Evolutionary conservation across 1,140 invertebrate species (phyloP).

Genomic region (Pseudomyrmex cubaensis): DNA sequence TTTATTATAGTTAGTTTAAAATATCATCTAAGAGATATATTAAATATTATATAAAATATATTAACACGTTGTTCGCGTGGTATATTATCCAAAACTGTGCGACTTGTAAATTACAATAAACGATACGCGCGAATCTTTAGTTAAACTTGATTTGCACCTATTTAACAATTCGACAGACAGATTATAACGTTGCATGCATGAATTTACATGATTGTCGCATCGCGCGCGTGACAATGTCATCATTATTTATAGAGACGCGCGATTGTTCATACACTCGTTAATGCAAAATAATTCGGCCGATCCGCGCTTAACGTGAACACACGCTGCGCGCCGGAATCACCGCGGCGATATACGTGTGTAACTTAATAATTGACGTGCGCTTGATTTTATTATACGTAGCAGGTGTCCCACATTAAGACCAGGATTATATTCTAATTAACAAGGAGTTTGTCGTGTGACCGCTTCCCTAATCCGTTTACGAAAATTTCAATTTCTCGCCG

Average conservation of each 20-base stretch:
- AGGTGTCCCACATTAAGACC: conserved; percentile 76
- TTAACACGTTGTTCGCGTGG: neutral
- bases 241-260: conserved; percentile 29
- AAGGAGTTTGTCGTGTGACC: conserved; percentile 79
- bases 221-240: neutral
- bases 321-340: neutral
- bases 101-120: neutral
- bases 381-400: conserved; percentile 67
- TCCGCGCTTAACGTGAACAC: neutral
- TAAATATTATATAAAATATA: neutral
- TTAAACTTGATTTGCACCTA: neutral
- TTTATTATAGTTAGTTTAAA: conserved; percentile 11
- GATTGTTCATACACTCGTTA: conserved; percentile 40
- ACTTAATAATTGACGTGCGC: conserved; percentile 53
- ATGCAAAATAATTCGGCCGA: conserved; percentile 20
- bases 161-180: neutral
- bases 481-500: conserved; percentile 84
- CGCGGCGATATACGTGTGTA: conserved; percentile 22
- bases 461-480: conserved; percentile 82
- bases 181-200: conserved; percentile 6
- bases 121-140: neutral
- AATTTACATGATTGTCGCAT: neutral
- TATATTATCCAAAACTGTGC: neutral
- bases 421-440: conserved; percentile 85
- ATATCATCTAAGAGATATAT: conserved; percentile 5